phyloP scores from a whole-genome alignment of 2,113 vertebrate species.

The Phaethon lepturus region DNA sequence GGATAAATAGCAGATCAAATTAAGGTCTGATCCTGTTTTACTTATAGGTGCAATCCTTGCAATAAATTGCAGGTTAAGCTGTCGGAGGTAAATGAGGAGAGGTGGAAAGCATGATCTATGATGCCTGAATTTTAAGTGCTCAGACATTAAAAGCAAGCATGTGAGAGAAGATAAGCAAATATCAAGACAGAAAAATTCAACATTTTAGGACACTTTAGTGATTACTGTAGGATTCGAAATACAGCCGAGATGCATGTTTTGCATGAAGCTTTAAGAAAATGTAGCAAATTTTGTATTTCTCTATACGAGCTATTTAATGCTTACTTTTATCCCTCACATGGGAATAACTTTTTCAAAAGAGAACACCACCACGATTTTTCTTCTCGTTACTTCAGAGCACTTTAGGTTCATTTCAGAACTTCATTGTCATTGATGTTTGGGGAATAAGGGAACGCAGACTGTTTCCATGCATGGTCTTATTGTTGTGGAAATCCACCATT shows the following conservation, averaged over 20 bases:
- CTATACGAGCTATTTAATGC: neutral
- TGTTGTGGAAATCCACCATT: conserved; percentile 13
- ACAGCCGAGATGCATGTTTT: neutral
- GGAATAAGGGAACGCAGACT: neutral
- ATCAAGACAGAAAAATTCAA: neutral
- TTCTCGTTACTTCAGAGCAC: conserved; percentile 29
- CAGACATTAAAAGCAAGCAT: conserved; percentile 1
- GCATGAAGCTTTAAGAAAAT: neutral
- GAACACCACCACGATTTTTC: neutral
- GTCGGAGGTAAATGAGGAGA: conserved; percentile 50
- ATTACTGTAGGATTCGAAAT: neutral
- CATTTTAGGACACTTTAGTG: neutral
- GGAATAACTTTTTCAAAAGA: conserved; percentile 9
- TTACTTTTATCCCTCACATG: neutral
- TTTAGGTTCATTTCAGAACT: conserved; percentile 17
- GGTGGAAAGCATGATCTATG: neutral
- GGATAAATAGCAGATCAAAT: conserved; percentile 68
- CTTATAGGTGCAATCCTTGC: conserved; percentile 29
- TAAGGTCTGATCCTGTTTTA: conserved; percentile 63
- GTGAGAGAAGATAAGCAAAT: neutral
- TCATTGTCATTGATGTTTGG: conserved; percentile 1
- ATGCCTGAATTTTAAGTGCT: conserved; percentile 37
- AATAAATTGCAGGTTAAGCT: conserved; percentile 51
- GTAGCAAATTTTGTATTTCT: neutral
- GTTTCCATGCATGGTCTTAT: neutral